Conservation (phyloP, 2,888 invertebrate species). For the Auanema sp. region DNA sequence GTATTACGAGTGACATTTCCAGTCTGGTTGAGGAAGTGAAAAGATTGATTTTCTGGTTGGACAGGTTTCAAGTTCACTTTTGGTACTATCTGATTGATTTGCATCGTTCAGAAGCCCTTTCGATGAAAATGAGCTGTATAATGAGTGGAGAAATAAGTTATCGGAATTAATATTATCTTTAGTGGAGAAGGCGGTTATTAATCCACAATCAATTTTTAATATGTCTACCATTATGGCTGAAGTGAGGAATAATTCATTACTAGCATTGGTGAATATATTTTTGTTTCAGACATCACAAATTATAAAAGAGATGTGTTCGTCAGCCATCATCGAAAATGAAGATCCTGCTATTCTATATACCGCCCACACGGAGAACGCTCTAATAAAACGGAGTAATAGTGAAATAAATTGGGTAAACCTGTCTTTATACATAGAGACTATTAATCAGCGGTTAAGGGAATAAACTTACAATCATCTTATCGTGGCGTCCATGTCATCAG, state of each 20-base stretch:
- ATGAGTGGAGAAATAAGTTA: constrained; percentile 72
- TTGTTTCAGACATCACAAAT: constrained; percentile 71
- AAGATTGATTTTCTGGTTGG: constrained; percentile 86
- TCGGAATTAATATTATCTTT: constrained; percentile 34
- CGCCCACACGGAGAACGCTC: constrained; percentile 83
- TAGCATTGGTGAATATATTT: too few relatives aligned
- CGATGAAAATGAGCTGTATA: constrained; percentile 71
- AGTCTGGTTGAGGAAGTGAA: constrained; percentile 82
- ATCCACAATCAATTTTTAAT: neutral
- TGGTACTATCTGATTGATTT: neutral
- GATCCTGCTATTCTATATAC: constrained; percentile 90
- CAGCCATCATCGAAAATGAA: constrained; percentile 78
- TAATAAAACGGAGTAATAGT: constrained; percentile 69
- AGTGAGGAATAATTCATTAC: too few relatives aligned
- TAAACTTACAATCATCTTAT: constrained; percentile 83
- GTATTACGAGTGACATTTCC: constrained; percentile 71
- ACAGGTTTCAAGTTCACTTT: constrained; percentile 68
- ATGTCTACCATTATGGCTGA: too few relatives aligned
- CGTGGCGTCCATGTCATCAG: constrained; percentile 79
- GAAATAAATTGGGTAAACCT: constrained; percentile 40
- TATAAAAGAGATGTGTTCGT: constrained; percentile 80
- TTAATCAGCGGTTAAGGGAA: constrained; percentile 72
- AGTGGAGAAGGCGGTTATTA: constrained; percentile 29
- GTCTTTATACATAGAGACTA: constrained; percentile 29
- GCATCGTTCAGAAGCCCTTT: constrained; percentile 70